A percentile compares a stretch with the other conserved stretches of the same genome.
phyloP scores from a whole-genome alignment of 2,888 invertebrate genomes.

The Dryomyza anilis region DNA sequence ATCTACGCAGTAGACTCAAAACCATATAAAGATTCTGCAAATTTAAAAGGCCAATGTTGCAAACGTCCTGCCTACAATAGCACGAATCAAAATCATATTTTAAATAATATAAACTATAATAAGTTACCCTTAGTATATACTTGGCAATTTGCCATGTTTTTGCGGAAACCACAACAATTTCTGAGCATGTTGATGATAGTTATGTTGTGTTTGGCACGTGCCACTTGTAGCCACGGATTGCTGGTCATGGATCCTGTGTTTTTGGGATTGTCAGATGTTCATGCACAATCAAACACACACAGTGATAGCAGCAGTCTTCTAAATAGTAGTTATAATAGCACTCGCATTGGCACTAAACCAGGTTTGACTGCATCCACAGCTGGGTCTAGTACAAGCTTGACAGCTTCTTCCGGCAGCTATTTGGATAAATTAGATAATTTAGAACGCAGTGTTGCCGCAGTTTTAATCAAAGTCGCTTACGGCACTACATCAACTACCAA shows the following conservation, averaged over 20 bases:
- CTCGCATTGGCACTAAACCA: conserved; percentile 10
- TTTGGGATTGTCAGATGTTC: conserved; percentile 25
- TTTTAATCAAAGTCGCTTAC: conserved; percentile 73
- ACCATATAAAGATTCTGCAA: not conserved
- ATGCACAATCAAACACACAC: conserved; percentile 15
- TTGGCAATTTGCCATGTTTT: not conserved
- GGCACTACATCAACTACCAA: conserved; percentile 71
- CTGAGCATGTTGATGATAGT: conserved; percentile 7
- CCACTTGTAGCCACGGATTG: conserved; percentile 34
- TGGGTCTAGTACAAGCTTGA: conserved; percentile 31
- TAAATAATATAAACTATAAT: not conserved
- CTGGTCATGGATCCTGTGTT: conserved; percentile 42
- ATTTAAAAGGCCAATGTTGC: not conserved
- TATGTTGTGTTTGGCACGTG: not conserved
- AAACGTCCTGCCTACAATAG: not conserved
- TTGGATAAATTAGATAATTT: conserved; percentile 67
- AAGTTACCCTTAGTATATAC: not conserved
- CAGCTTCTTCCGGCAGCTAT: conserved; percentile 50
- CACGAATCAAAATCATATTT: not conserved
- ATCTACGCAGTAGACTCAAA: no score
- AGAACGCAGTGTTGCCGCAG: conserved; percentile 71
- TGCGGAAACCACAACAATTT: not conserved
- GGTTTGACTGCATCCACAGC: conserved; percentile 26
- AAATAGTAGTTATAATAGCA: conserved; percentile 25
- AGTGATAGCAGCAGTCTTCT: conserved; percentile 24